These are phyloP conservation scores for Pachydiplax longipennis DNA, from an alignment of 2,888 invertebrate genomes.

Conservation along the genomic window DNA sequence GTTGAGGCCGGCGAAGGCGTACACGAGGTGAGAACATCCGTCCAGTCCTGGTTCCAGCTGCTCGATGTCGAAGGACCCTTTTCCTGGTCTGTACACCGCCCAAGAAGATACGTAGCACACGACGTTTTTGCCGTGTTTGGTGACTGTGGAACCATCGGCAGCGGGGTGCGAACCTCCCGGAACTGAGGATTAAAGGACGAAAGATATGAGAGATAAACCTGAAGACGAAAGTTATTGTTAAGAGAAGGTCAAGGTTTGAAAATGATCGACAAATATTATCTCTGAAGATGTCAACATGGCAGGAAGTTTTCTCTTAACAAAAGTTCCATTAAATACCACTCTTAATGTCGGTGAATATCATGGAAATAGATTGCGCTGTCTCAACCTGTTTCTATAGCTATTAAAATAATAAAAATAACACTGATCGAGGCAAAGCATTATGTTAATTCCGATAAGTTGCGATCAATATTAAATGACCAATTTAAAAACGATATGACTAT, in stretches of 20 bases:
- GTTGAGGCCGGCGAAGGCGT: conserved; percentile 82
- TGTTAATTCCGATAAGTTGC: no score
- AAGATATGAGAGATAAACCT: not conserved
- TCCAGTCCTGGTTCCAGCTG: conserved; percentile 73
- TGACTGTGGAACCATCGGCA: not conserved
- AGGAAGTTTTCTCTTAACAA: not conserved
- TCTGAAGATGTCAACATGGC: no score
- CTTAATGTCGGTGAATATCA: no score
- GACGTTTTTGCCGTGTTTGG: conserved; percentile 73
- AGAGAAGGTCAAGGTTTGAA: no score
- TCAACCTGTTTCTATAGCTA: not conserved
- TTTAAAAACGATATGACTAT: no score
- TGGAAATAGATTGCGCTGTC: no score
- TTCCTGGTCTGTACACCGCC: conserved; percentile 75
- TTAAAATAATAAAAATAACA: not conserved
- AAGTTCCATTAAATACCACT: no score
- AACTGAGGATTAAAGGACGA: not conserved
- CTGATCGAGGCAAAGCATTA: not conserved
- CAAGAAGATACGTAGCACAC: conserved; percentile 84
- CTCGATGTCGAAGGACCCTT: conserved; percentile 71
- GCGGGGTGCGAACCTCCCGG: not conserved
- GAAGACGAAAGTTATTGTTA: not conserved
- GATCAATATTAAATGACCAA: no score
- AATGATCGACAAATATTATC: no score
- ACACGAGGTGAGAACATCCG: conserved; percentile 79